Base-by-base conservation (phyloP, 2,888 invertebrate genomes). In the Meteorus colon region DNA sequence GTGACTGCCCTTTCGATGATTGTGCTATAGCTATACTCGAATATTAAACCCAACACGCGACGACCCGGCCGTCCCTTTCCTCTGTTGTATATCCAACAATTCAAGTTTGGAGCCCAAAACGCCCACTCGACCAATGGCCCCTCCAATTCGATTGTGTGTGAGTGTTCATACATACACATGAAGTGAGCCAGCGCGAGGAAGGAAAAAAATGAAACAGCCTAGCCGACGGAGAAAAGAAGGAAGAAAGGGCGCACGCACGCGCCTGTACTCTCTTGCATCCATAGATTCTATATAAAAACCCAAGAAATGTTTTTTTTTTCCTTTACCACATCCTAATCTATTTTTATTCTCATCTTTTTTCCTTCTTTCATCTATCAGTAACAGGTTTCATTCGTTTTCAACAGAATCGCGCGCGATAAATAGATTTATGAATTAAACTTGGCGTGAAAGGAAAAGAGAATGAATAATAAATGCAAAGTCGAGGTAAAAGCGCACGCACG, bases 101-200 rank as follows among this genome's bases (percentile, higher is more conserved):
- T 55, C 55, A 19, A 55, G 55, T 19, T 55, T 19, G 48, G 69
- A 70, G 73, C 76, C 71, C 76, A 82, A 82, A 81, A 81, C 81
- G 79, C 80, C 82, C 81, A 81, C 84, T 77, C 72, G 76, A 65
- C 65, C 65, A 74, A 68, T 65, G 65, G 68, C 68, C 62, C 55
- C 12, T 41, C 8, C 41, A 41, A 8, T 41, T 2, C 41, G 12
- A 41, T 41, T 41, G 41, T 41, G 41, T 41, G 41, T 41, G 41
- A 12, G 12, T 41, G 41, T 12, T 41, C 41, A 2, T 41, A 12
- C 12, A 41, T 41, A 12, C 41, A 41, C 10, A 8, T 6, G 24
- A 19, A 19, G 55, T 19, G 55, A 19, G 55, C 55, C 19, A 55
- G 1, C 19, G 19, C 1, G 19, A 55, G 55, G 19, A 55, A 55